Conservation (phyloP, 2,113 vertebrate genomes). For the Chamaetylas fuelleborni region DNA sequence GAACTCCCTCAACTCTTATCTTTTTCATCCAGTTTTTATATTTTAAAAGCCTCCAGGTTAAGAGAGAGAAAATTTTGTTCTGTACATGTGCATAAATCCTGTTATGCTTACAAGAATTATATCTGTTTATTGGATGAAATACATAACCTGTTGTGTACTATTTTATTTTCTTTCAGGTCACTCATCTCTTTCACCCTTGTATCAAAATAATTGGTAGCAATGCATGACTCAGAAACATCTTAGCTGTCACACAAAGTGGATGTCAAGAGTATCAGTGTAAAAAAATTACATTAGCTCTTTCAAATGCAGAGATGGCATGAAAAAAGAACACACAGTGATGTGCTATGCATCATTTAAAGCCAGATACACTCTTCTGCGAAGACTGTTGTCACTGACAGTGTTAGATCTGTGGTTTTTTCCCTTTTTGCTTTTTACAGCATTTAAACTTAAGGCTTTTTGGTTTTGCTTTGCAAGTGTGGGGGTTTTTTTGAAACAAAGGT, state of each 20-base stretch:
- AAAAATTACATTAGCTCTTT: not conserved
- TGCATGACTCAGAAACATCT: not conserved
- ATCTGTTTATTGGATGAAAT: not conserved
- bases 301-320: not conserved
- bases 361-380: not conserved
- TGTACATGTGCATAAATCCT: not conserved
- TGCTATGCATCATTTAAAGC: constrained; percentile 23
- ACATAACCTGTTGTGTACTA: not conserved
- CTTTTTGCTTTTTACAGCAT: not conserved
- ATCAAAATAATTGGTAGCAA: constrained; percentile 13
- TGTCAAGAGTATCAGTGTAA: not conserved
- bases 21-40: not conserved
- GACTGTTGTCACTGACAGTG: not conserved
- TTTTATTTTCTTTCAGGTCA: constrained; percentile 1
- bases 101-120: not conserved
- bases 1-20: not conserved
- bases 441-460: constrained; percentile 26
- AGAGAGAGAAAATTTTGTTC: not conserved
- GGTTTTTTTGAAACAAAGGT: constrained; percentile 65
- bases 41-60: not conserved
- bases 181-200: not conserved
- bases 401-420: not conserved
- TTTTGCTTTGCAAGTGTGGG: not conserved
- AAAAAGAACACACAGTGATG: not conserved
- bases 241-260: not conserved